Percentiles rank a stretch among this genome's conserved stretches.
Evolutionary conservation across 2,888 invertebrate genomes (phyloP).

Genomic region (Euplexia lucipara): DNA sequence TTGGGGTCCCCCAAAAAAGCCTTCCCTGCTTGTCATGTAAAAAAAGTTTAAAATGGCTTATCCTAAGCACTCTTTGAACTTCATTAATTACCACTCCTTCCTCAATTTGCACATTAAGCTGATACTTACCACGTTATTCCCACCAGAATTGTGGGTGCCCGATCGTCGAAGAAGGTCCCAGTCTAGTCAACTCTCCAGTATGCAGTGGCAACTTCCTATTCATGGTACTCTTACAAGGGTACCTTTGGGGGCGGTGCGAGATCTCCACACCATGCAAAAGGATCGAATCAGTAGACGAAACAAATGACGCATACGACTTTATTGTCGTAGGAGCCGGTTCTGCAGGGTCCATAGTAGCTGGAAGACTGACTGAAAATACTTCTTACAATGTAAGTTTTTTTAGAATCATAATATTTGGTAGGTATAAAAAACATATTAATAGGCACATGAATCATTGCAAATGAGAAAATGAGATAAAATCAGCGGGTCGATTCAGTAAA

Average conservation of each 20-base stretch:
- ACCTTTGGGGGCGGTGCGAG: constrained; percentile 87
- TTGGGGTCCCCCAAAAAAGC: too few species aligned
- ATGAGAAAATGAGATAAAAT: too few species aligned
- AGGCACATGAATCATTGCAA: too few species aligned
- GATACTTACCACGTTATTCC: neutral
- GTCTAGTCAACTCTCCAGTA: constrained; percentile 88
- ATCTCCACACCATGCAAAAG: constrained; percentile 90
- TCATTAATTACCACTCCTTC: neutral
- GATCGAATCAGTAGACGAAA: constrained; percentile 79
- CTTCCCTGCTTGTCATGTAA: too few species aligned
- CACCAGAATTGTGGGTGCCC: constrained; percentile 86
- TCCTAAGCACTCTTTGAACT: too few species aligned
- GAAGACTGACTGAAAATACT: constrained; percentile 90
- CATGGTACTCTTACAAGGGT: constrained; percentile 91
- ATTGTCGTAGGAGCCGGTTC: constrained; percentile 92
- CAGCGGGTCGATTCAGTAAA: too few species aligned
- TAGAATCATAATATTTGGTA: too few species aligned
- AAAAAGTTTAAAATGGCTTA: too few species aligned
- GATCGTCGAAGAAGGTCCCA: constrained; percentile 85
- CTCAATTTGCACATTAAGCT: neutral
- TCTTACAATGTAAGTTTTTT: constrained; percentile 14
- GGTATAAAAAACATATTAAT: too few species aligned
- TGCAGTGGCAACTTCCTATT: constrained; percentile 90
- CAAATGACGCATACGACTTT: constrained; percentile 90
- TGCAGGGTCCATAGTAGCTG: constrained; percentile 92